These are phyloP conservation scores for Crotalus horridus DNA, from an alignment of 2,113 vertebrate species.

Conservation along the genomic window DNA sequence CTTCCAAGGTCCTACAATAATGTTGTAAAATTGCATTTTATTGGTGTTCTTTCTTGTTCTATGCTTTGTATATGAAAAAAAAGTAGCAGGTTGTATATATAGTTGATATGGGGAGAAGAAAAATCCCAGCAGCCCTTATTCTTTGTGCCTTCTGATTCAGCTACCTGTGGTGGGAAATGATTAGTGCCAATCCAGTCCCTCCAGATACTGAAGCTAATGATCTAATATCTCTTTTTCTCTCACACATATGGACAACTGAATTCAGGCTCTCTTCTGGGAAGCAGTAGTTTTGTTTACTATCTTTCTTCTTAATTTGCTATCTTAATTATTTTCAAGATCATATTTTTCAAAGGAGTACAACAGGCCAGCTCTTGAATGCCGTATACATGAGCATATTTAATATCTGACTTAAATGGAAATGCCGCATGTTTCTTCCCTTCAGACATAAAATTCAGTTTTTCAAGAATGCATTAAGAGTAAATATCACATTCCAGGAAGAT, in stretches of 20 bases:
- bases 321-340: background rate
- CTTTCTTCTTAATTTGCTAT: background rate
- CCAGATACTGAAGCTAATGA: background rate
- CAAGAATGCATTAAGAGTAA: conserved; percentile 5
- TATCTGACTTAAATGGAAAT: background rate
- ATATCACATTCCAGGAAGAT: background rate
- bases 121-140: conserved; percentile 2
- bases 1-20: background rate
- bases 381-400: background rate
- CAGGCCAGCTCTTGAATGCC: background rate
- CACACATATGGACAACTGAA: background rate
- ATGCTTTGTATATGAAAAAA: background rate
- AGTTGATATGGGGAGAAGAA: background rate
- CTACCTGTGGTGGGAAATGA: conserved; percentile 4
- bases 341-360: background rate
- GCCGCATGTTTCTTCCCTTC: background rate
- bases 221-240: background rate
- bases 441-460: background rate
- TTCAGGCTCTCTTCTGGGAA: background rate
- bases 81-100: background rate
- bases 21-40: background rate
- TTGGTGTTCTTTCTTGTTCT: conserved; percentile 3
- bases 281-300: background rate
- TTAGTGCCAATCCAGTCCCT: background rate
- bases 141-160: background rate